phyloP scores from a whole-genome alignment of 2,113 vertebrate genomes.

The Pteronura brasiliensis region DNA sequence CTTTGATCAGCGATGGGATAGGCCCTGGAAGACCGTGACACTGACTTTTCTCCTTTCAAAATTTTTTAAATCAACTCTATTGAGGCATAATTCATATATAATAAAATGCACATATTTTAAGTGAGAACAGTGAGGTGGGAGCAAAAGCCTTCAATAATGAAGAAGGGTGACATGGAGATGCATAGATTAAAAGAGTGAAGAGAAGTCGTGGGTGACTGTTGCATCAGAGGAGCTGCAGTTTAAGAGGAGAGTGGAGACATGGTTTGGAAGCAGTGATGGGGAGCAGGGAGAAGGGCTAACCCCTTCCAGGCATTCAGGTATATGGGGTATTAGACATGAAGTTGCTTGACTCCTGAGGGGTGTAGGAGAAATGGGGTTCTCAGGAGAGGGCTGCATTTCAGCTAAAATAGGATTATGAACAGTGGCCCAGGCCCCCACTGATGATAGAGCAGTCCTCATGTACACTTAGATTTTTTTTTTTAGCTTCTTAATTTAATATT shows the following conservation, averaged over 20 bases:
- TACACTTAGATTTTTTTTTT: neutral
- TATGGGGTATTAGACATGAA: neutral
- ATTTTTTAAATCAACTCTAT: neutral
- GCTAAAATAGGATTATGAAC: neutral
- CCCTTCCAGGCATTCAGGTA: neutral
- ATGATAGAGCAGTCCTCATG: neutral
- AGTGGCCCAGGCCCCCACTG: neutral
- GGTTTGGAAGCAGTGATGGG: neutral
- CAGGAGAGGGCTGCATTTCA: neutral
- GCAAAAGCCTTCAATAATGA: neutral
- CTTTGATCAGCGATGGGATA: neutral
- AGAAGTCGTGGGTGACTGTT: neutral
- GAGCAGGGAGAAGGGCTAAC: neutral
- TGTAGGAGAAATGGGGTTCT: neutral
- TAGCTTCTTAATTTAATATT: neutral
- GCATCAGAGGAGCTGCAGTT: neutral
- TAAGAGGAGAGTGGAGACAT: neutral
- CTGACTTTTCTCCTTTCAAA: neutral
- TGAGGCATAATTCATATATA: neutral
- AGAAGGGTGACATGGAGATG: neutral
- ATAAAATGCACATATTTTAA: conserved; percentile 13
- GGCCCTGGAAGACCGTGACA: neutral
- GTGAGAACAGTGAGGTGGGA: neutral
- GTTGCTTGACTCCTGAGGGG: neutral
- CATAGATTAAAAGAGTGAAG: neutral